Base-by-base conservation (phyloP, 2,888 invertebrate species). In the Branchipolynoe longqiensis region DNA sequence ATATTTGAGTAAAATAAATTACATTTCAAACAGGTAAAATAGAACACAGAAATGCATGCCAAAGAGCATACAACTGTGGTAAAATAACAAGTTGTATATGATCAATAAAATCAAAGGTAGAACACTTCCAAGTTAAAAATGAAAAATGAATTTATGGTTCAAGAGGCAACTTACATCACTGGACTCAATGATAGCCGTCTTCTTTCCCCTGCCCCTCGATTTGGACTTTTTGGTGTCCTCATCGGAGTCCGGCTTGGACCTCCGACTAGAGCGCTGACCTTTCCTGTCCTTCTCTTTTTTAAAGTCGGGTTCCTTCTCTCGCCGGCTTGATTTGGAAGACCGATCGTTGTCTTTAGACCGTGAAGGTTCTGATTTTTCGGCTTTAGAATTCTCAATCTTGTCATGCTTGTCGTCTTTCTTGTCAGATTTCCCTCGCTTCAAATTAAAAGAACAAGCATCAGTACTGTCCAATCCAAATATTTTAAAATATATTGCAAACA, bases 371-470 rank as follows among this genome's bases (percentile, higher is more conserved):
- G 84, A 54, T 40, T 82, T 82, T 14, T 74, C 74, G 38, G 83
- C 84, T 33, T 88, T 84, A 83, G 59, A 36, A 73, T 73, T 86
- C 59, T 86, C 84, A 86, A 74, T 62, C 85, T 84, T 82, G 84
- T 87, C 64, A 22, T 62, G 64, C 82, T 84, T 73, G 56, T 81
- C 85, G 85, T 87, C 85, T 78, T 88, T 87, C 54, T 83, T 82
- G 82, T 84, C 56, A 85, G 85, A 59, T 69, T 31, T 81, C 64
- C 33, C 31, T 83, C 73, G 33, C 40, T 56, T 14, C 25, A 40
- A 41, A 8, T 12, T n/a, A n/a, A n/a, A n/a, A n/a, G n/a, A n/a
- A n/a, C n/a, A n/a, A n/a, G n/a, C n/a, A n/a, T n/a, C n/a, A n/a
- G n/a, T n/a, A n/a, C n/a, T n/a, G n/a, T n/a, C n/a, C n/a, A n/a